phyloP scores from a whole-genome alignment of 2,113 vertebrate genomes.

The Sorex araneus region DNA sequence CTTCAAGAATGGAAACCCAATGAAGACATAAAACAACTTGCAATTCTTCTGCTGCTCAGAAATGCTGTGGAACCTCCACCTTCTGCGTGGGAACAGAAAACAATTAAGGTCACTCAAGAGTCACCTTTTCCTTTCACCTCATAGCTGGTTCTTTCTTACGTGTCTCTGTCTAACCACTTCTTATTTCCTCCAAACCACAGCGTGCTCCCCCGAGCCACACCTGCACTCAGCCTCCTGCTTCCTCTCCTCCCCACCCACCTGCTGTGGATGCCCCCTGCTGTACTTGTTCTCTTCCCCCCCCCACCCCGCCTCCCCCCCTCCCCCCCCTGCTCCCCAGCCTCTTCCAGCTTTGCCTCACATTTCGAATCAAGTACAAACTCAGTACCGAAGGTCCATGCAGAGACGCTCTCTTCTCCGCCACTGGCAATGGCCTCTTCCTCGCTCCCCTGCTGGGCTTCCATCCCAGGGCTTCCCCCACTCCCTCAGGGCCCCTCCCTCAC shows the following conservation, averaged over 20 bases:
- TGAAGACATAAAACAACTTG: neutral
- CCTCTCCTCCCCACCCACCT: neutral
- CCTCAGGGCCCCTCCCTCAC: neutral
- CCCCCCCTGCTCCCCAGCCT: neutral
- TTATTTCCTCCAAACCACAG: neutral
- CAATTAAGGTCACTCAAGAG: neutral
- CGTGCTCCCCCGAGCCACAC: neutral
- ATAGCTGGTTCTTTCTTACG: neutral
- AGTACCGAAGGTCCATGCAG: fast-evolving
- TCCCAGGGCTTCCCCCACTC: neutral
- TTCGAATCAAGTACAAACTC: constrained; percentile 4
- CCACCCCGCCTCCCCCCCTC: no score
- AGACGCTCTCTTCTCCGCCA: neutral
- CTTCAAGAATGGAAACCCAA: neutral
- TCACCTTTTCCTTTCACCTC: constrained; percentile 1
- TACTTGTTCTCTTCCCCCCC: constrained; percentile 13
- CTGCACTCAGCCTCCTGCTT: neutral
- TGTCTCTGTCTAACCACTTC: neutral
- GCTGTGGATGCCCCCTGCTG: neutral
- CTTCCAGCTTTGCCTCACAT: neutral
- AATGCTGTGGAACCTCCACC: neutral
- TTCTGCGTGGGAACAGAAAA: neutral
- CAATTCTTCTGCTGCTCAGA: neutral
- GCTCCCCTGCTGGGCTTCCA: neutral
- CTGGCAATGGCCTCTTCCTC: neutral